phyloP scores from a whole-genome alignment of 2,888 invertebrate genomes.

The Athalia circularis region DNA sequence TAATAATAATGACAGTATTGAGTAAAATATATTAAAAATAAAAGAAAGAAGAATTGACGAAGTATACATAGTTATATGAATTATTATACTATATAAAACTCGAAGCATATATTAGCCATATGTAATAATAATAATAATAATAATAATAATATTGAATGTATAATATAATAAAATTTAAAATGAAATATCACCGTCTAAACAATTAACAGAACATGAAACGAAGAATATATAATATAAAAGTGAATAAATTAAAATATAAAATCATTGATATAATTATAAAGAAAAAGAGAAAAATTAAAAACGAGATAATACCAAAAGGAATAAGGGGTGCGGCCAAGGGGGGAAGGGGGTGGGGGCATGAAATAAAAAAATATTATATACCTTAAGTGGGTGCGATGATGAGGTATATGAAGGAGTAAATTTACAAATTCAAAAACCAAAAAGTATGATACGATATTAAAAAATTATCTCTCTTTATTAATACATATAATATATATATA shows the following conservation, averaged over 20 bases:
- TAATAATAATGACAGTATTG: not conserved
- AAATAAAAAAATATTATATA: conserved; percentile 19
- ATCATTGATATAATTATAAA: conserved; percentile 3
- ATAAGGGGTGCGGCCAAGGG: no score
- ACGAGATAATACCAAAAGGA: not conserved
- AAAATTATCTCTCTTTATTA: conserved; percentile 21
- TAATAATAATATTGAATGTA: conserved; percentile 32
- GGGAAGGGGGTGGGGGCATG: not conserved
- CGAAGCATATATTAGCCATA: conserved; percentile 13
- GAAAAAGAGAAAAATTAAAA: conserved; percentile 3
- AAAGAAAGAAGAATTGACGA: not conserved
- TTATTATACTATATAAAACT: conserved; percentile 1
- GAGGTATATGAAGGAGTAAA: not conserved
- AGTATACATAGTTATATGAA: conserved; percentile 24
- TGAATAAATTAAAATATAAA: not conserved
- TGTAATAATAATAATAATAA: conserved; percentile 9
- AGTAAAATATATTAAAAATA: not conserved
- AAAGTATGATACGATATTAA: not conserved
- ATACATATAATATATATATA: conserved; percentile 25
- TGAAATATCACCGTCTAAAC: no score
- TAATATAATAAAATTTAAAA: not conserved
- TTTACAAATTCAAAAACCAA: conserved; percentile 11
- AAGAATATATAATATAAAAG: not conserved
- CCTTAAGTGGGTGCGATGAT: conserved; percentile 13
- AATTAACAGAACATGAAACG: no score